phyloP scores from a whole-genome alignment of 2,888 invertebrate genomes.

The Macaria notata region DNA sequence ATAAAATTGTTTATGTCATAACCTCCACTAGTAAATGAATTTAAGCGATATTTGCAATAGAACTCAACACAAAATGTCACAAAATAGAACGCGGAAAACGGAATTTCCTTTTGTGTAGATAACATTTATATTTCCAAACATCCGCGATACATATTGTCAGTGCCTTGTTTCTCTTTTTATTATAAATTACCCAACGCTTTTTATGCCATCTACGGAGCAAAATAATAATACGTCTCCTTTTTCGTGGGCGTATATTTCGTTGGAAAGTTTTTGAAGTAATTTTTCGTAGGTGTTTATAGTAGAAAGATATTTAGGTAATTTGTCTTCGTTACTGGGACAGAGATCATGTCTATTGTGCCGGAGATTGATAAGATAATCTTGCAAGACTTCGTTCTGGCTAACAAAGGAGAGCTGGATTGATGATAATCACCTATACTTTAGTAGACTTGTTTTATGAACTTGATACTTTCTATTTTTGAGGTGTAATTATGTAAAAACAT shows the following conservation, averaged over 20 bases:
- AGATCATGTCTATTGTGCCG: slow-evolving; percentile 2
- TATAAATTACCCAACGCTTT: slow-evolving; percentile 16
- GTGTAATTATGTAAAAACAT: too few species aligned
- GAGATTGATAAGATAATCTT: too few species aligned
- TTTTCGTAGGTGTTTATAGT: not conserved
- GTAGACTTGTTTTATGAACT: too few species aligned
- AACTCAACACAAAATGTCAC: not conserved
- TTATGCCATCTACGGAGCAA: slow-evolving; percentile 2
- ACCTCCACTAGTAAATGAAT: too few species aligned
- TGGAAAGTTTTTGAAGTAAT: slow-evolving; percentile 2
- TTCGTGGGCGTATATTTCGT: not conserved
- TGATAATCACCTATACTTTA: too few species aligned
- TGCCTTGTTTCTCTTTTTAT: slow-evolving; percentile 4
- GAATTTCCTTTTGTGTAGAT: slow-evolving; percentile 1
- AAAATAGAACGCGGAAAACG: slow-evolving; percentile 8
- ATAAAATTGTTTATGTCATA: too few species aligned
- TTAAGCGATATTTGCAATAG: too few species aligned
- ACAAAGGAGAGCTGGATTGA: too few species aligned
- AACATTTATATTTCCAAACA: slow-evolving; percentile 7
- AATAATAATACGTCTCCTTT: slow-evolving; percentile 1
- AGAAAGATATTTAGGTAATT: not conserved
- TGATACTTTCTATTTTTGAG: too few species aligned
- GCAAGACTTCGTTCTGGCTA: too few species aligned
- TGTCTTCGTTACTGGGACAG: slow-evolving; percentile 8
- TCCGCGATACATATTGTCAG: slow-evolving; percentile 8